A percentile compares a stretch with the other conserved stretches of the same genome.
Evolutionary conservation across 2,888 invertebrate species (phyloP).

Genomic region (Pheosia tremula): DNA sequence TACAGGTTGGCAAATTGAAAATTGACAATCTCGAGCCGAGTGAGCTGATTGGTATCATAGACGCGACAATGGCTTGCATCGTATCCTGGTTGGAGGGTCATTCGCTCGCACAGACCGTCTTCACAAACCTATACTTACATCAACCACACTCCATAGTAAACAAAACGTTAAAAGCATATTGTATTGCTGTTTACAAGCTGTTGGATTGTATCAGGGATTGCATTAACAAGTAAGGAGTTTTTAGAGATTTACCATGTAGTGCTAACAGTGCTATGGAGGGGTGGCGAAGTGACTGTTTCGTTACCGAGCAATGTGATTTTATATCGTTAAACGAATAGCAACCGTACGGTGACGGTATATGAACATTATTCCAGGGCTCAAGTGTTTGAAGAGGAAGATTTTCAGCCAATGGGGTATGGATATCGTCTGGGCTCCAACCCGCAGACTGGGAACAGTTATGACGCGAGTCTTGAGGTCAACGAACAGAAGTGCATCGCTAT

Average conservation of each 20-base stretch:
- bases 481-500: conserved; percentile 92
- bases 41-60: conserved; percentile 96
- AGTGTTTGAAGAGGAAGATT: conserved; percentile 98
- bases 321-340: background rate
- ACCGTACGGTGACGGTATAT: background rate
- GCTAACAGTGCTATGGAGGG: no score
- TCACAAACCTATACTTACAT: conserved; percentile 97
- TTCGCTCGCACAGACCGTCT: conserved; percentile 97
- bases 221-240: conserved; percentile 88
- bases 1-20: conserved; percentile 90
- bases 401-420: conserved; percentile 96
- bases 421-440: conserved; percentile 89
- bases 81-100: conserved; percentile 99
- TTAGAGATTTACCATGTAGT: background rate
- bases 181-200: conserved; percentile 94
- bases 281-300: no score
- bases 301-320: no score
- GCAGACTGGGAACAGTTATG: conserved; percentile 66
- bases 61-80: conserved; percentile 96
- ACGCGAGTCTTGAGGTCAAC: conserved; percentile 89
- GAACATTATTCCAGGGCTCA: conserved; percentile 85
- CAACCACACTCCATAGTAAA: conserved; percentile 94
- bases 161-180: conserved; percentile 93
- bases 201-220: conserved; percentile 95
- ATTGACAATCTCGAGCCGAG: conserved; percentile 89